phyloP scores from a whole-genome alignment of 1,140 invertebrate genomes.

The Aleiodes sp. region DNA sequence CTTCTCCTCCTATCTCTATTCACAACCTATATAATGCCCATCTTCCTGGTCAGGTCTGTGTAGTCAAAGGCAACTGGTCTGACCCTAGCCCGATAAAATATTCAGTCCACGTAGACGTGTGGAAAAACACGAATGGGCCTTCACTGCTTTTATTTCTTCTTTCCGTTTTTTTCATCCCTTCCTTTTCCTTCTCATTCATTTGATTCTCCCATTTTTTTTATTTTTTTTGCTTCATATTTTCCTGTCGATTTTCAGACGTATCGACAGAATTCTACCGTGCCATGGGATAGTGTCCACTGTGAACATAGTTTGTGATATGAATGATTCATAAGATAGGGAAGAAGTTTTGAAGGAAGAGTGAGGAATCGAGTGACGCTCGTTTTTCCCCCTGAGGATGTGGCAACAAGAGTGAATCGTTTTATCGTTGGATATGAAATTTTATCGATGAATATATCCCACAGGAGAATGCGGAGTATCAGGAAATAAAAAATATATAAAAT shows the following conservation, averaged over 20 bases:
- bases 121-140: conserved; percentile 13
- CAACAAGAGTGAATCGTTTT: conserved; percentile 9
- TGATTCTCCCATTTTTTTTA: background rate
- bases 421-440: conserved; percentile 13
- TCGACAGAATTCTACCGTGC: background rate
- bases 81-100: conserved; percentile 14
- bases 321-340: conserved; percentile 1
- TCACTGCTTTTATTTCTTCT: too few species aligned
- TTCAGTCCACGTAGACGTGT: conserved; percentile 23
- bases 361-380: background rate
- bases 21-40: background rate
- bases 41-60: background rate
- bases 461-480: too few species aligned
- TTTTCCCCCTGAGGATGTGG: background rate
- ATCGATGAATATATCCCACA: too few species aligned
- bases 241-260: background rate
- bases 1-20: background rate
- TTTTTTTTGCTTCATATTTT: background rate
- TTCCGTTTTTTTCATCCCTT: background rate
- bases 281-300: conserved; percentile 16
- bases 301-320: background rate
- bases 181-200: background rate
- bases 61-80: background rate
- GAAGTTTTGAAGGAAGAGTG: conserved; percentile 8
- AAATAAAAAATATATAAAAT: too few species aligned